phyloP scores from a whole-genome alignment of 2,888 invertebrate species.

The Rutpela maculata region DNA sequence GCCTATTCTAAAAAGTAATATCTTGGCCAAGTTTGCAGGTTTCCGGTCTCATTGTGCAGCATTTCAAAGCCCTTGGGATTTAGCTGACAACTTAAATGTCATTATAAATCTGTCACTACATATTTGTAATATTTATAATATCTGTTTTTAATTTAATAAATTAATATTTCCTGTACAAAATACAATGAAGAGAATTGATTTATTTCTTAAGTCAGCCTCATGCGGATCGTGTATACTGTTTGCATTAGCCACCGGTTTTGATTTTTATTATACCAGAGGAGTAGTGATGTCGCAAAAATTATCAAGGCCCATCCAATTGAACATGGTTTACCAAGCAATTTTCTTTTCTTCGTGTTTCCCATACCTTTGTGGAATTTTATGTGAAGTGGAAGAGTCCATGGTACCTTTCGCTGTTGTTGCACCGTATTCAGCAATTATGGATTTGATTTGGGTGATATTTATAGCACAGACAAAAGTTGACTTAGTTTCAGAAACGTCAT shows the following conservation, averaged over 20 bases:
- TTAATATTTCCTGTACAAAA: background rate
- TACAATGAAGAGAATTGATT: background rate
- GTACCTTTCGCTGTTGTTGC: conserved; percentile 30
- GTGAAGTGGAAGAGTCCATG: conserved; percentile 30
- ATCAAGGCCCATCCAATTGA: conserved; percentile 27
- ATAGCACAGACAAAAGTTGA: no score
- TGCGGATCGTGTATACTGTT: conserved; percentile 17
- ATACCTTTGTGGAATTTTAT: conserved; percentile 39
- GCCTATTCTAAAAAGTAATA: no score
- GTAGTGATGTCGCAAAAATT: background rate
- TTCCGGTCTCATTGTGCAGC: no score
- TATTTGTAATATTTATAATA: background rate
- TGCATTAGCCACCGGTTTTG: conserved; percentile 19
- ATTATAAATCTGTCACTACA: background rate
- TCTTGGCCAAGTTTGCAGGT: no score
- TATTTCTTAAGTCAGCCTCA: no score
- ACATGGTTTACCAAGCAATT: conserved; percentile 42
- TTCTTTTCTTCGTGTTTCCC: no score
- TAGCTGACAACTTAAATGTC: no score
- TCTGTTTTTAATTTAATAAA: background rate
- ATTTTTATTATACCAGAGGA: conserved; percentile 26
- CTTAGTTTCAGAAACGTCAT: no score
- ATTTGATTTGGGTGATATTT: conserved; percentile 33
- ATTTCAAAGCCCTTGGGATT: no score
- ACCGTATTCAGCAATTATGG: conserved; percentile 28